Percentiles rank a stretch among this genome's conserved stretches.
Evolutionary conservation across 2,888 invertebrate genomes (phyloP).

Genomic region (Rhopalosiphum nymphaeae): DNA sequence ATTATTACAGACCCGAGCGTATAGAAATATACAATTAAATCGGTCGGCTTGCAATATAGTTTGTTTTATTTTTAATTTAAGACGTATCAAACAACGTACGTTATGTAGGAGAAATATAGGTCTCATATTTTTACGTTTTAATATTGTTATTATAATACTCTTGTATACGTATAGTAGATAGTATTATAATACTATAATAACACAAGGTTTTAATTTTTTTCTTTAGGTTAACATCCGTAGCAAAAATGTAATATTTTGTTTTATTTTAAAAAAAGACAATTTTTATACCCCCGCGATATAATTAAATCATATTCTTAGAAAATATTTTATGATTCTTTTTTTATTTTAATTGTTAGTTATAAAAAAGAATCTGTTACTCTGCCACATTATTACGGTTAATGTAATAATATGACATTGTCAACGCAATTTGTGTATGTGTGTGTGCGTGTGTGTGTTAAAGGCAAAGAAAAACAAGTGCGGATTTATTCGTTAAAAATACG

Average conservation of each 20-base stretch:
- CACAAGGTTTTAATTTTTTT: neutral
- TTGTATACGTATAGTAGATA: neutral
- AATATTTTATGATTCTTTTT: neutral
- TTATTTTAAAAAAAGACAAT: neutral
- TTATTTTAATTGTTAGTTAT: constrained; percentile 23
- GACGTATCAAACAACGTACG: neutral
- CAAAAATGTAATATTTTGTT: neutral
- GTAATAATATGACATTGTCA: constrained; percentile 39
- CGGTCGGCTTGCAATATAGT: neutral
- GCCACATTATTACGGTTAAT: constrained; percentile 44
- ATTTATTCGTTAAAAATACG: constrained; percentile 56
- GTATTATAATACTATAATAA: neutral
- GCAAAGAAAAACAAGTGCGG: constrained; percentile 13
- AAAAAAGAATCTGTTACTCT: constrained; percentile 20
- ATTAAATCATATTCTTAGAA: constrained; percentile 16
- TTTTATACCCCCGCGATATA: constrained; percentile 11
- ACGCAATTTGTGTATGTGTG: neutral
- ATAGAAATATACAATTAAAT: neutral
- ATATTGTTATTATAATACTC: neutral
- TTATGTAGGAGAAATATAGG: neutral
- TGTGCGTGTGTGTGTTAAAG: neutral
- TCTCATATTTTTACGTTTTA: neutral
- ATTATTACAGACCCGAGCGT: neutral
- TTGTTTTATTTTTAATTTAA: constrained; percentile 40
- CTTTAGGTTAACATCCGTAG: constrained; percentile 15